Conservation (phyloP, 2,888 invertebrate species). For the Cistogaster globosa region DNA sequence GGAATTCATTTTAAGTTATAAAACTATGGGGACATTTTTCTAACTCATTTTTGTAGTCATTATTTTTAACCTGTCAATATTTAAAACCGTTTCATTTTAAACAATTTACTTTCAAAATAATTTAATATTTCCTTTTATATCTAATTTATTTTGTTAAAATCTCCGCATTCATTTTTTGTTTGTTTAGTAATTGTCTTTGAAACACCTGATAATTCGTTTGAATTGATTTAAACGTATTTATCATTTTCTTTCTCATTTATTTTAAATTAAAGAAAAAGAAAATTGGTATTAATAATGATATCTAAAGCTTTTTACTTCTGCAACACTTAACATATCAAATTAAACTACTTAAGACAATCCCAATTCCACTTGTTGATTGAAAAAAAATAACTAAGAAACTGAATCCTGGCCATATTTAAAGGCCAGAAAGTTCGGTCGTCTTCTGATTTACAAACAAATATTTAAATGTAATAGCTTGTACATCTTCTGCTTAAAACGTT, state of each 20-base stretch:
- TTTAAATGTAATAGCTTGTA: neutral
- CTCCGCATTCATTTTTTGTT: slow-evolving; percentile 7
- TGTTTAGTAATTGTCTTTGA: slow-evolving; percentile 33
- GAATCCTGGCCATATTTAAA: slow-evolving; percentile 46
- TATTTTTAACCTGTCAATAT: slow-evolving; percentile 22
- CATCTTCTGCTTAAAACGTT: slow-evolving; percentile 41
- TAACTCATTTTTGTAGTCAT: slow-evolving; percentile 10
- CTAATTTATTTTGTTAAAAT: slow-evolving; percentile 21
- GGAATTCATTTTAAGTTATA: too few species aligned
- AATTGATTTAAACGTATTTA: slow-evolving; percentile 56
- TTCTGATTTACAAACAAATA: slow-evolving; percentile 4
- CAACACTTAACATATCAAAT: slow-evolving; percentile 68
- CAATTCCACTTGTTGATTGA: slow-evolving; percentile 60
- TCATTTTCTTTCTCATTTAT: slow-evolving; percentile 54
- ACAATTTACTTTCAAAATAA: neutral
- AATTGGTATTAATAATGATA: slow-evolving; percentile 58
- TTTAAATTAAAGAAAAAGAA: slow-evolving; percentile 11
- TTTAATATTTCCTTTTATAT: slow-evolving; percentile 34
- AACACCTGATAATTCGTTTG: slow-evolving; percentile 49
- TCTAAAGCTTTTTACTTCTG: slow-evolving; percentile 54
- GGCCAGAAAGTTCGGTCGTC: neutral
- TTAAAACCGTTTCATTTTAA: slow-evolving; percentile 42
- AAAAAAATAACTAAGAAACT: slow-evolving; percentile 30
- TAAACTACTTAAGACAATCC: slow-evolving; percentile 69
- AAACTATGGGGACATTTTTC: slow-evolving; percentile 3